phyloP scores from a whole-genome alignment of 2,888 invertebrate genomes.

The Clanis bilineata region DNA sequence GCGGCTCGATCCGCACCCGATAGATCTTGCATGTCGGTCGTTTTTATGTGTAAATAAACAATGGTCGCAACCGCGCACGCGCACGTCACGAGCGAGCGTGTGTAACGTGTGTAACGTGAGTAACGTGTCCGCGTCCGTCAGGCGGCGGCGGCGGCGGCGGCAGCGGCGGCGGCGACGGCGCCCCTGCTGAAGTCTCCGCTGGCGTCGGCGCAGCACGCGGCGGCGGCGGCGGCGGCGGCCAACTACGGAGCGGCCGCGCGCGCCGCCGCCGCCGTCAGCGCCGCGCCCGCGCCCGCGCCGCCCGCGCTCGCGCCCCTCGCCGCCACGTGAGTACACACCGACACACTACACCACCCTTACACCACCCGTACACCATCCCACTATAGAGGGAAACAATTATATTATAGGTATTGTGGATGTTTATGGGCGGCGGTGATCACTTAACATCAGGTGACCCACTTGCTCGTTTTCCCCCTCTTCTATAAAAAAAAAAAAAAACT shows the following conservation, averaged over 20 bases:
- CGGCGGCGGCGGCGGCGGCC: conserved; percentile 93
- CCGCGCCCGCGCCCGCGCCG: conserved; percentile 86
- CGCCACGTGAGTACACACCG: conserved; percentile 54
- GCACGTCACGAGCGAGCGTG: background rate
- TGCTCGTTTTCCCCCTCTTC: no score
- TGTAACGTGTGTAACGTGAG: conserved; percentile 7
- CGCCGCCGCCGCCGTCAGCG: conserved; percentile 87
- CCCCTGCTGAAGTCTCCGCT: conserved; percentile 92
- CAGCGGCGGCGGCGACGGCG: conserved; percentile 88
- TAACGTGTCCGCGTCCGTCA: no score
- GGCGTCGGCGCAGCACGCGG: conserved; percentile 92
- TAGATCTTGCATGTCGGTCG: background rate
- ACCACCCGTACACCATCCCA: background rate
- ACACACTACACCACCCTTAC: conserved; percentile 28
- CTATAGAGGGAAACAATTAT: no score
- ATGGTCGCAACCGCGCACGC: background rate
- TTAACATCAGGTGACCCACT: no score
- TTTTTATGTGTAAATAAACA: background rate
- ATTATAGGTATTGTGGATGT: no score
- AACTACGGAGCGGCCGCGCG: conserved; percentile 93
- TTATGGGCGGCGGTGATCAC: no score
- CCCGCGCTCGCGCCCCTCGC: conserved; percentile 61
- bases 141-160: conserved; percentile 78
- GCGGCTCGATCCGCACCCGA: background rate
- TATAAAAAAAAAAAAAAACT: no score